Conservation (phyloP, 2,113 vertebrate genomes). For the Ornithorhynchus anatinus region DNA sequence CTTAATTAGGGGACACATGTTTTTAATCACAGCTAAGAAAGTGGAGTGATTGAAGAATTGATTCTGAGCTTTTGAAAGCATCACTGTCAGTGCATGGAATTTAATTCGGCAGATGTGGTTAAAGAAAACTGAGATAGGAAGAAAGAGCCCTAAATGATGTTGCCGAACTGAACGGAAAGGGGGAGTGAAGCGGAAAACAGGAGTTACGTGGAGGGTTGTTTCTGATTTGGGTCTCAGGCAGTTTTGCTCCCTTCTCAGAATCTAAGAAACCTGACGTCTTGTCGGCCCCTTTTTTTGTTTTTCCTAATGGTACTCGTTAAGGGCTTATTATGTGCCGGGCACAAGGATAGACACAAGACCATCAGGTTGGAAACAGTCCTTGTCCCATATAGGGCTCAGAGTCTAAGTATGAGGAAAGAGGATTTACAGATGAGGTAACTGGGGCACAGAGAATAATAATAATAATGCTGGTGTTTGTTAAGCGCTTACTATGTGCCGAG, state of each 20-base stretch:
- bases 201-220: background rate
- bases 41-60: constrained; percentile 74
- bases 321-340: too few species aligned
- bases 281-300: background rate
- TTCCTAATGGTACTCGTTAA: too few species aligned
- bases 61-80: constrained; percentile 63
- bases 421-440: too few species aligned
- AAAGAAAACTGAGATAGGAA: constrained; percentile 20
- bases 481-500: too few species aligned
- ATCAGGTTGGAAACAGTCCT: too few species aligned
- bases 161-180: constrained; percentile 28
- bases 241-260: background rate
- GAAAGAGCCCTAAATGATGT: constrained; percentile 11
- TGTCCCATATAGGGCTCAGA: too few species aligned
- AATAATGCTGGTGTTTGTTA: too few species aligned
- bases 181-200: constrained; percentile 2
- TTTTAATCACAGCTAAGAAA: constrained; percentile 81
- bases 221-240: background rate
- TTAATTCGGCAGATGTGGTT: constrained; percentile 66
- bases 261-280: background rate
- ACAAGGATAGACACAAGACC: too few species aligned
- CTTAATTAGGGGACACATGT: constrained; percentile 87
- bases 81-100: constrained; percentile 61
- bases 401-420: too few species aligned
- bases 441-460: too few species aligned